These are phyloP conservation scores for Ophioninae sp. DNA, from an alignment of 2,888 invertebrate genomes.

Conservation along the genomic window DNA sequence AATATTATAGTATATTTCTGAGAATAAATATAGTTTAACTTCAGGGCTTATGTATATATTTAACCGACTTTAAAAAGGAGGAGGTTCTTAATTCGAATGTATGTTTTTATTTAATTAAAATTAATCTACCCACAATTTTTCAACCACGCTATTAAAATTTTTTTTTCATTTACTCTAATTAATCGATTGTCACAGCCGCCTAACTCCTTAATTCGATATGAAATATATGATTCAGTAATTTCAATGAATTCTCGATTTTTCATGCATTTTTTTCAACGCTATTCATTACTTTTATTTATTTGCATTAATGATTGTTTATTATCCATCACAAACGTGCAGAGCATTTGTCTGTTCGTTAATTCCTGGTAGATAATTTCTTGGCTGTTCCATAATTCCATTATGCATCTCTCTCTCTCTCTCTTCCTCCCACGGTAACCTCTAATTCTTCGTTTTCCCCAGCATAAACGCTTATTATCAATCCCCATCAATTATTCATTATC, in stretches of 20 bases:
- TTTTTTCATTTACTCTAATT: too few relatives aligned
- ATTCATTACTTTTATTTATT: not conserved
- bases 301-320: not conserved
- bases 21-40: too few relatives aligned
- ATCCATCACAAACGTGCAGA: constrained; percentile 8
- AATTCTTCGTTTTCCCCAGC: not conserved
- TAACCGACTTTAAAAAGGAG: too few relatives aligned
- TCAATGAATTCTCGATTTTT: not conserved
- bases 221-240: not conserved
- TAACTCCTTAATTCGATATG: not conserved
- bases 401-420: not conserved
- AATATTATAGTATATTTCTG: too few relatives aligned
- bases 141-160: too few relatives aligned
- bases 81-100: too few relatives aligned
- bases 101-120: too few relatives aligned
- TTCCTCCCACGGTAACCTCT: not conserved
- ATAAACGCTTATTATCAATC: constrained; percentile 32
- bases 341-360: not conserved
- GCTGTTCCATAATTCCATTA: constrained; percentile 4
- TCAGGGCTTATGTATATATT: too few relatives aligned
- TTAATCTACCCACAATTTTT: too few relatives aligned
- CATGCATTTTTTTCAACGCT: not conserved
- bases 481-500: constrained; percentile 43
- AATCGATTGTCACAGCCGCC: too few relatives aligned
- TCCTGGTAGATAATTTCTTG: not conserved